Conservation (phyloP, 2,113 vertebrate species). For the Crotophaga sulcirostris region DNA sequence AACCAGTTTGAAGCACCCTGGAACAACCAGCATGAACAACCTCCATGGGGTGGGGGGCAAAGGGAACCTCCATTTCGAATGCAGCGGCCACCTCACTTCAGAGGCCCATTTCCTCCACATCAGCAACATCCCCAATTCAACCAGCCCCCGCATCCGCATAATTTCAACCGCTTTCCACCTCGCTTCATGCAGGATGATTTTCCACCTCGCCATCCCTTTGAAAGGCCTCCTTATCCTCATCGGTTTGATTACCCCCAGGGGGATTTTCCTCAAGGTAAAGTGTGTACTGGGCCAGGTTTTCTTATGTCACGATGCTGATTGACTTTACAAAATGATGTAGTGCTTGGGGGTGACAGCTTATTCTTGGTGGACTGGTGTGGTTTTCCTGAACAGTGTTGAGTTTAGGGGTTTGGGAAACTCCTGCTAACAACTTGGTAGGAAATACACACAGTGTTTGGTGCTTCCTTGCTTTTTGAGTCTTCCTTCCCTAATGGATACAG, state of each 20-base stretch:
- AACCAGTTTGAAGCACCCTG: constrained; percentile 83
- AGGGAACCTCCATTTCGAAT: constrained; percentile 95
- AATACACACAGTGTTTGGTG: accelerated
- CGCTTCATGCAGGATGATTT: constrained; percentile 98
- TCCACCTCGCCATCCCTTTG: constrained; percentile 92
- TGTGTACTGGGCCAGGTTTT: background rate
- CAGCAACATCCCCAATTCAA: constrained; percentile 96
- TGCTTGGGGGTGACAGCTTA: background rate
- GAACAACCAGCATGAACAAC: constrained; percentile 92
- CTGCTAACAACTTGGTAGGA: background rate
- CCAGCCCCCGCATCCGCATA: constrained; percentile 94
- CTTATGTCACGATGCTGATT: background rate
- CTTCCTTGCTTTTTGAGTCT: background rate
- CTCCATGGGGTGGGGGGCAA: constrained; percentile 91
- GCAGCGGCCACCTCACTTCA: constrained; percentile 95
- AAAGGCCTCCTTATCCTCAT: constrained; percentile 92
- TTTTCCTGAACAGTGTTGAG: background rate
- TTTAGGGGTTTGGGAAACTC: background rate
- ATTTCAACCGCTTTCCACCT: constrained; percentile 94
- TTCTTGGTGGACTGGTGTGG: background rate
- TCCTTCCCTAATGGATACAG: background rate
- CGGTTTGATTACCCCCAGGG: constrained; percentile 95
- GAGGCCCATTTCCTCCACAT: constrained; percentile 93
- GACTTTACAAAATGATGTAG: background rate
- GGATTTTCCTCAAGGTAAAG: constrained; percentile 88